Conservation (phyloP, 2,888 invertebrate species). For the Autographa gamma region DNA sequence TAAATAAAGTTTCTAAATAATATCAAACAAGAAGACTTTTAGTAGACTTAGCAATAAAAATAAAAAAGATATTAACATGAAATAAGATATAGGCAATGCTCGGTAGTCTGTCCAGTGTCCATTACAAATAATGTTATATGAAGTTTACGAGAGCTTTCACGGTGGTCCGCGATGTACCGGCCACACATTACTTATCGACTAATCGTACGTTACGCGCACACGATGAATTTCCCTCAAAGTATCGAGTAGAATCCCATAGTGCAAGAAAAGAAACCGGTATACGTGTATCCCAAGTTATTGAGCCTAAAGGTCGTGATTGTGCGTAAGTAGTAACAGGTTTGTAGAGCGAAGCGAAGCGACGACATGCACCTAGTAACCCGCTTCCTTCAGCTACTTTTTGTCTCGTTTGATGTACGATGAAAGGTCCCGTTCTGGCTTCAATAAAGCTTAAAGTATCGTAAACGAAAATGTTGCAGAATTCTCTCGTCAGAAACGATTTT, state of each 20-base stretch:
- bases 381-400: slow-evolving; percentile 32
- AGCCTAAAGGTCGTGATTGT: slow-evolving; percentile 43
- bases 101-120: background rate
- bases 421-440: background rate
- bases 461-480: slow-evolving; percentile 23
- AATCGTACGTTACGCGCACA: background rate
- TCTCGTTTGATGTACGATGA: background rate
- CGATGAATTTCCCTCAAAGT: background rate
- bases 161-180: background rate
- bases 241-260: slow-evolving; percentile 16
- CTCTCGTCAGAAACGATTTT: slow-evolving; percentile 22
- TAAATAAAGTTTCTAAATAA: too few relatives aligned
- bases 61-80: background rate
- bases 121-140: background rate
- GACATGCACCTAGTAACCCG: slow-evolving; percentile 36
- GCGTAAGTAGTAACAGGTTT: slow-evolving; percentile 47
- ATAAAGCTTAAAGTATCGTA: slow-evolving; percentile 10
- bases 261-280: slow-evolving; percentile 19
- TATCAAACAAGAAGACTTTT: too few relatives aligned
- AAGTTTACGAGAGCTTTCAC: background rate
- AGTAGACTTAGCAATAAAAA: background rate
- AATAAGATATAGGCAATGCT: background rate
- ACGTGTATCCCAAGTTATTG: slow-evolving; percentile 28
- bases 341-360: slow-evolving; percentile 22
- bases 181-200: background rate